Evolutionary conservation across 2,888 invertebrate species (phyloP).

Genomic region (Acronicta aceris): DNA sequence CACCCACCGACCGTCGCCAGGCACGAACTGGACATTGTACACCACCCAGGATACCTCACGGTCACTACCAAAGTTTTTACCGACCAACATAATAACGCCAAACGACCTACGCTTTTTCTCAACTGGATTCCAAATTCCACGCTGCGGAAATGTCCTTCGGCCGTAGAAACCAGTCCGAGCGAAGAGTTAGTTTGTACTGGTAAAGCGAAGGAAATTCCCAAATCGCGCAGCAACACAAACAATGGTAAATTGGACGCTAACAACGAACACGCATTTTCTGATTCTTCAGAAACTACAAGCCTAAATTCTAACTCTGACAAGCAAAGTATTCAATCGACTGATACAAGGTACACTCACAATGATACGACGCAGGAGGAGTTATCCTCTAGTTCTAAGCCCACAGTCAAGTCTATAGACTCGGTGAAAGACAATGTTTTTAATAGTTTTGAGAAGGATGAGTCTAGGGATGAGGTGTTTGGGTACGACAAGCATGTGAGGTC

Average conservation of each 20-base stretch:
- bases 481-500: slow-evolving; percentile 86
- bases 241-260: slow-evolving; percentile 73
- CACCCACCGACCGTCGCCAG: slow-evolving; percentile 96
- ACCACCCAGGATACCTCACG: slow-evolving; percentile 97
- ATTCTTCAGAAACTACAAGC: slow-evolving; percentile 88
- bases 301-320: slow-evolving; percentile 87
- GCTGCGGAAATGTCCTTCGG: slow-evolving; percentile 94
- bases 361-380: slow-evolving; percentile 82
- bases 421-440: slow-evolving; percentile 77
- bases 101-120: slow-evolving; percentile 94
- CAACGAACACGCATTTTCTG: slow-evolving; percentile 85
- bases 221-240: slow-evolving; percentile 61
- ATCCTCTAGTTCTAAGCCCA: slow-evolving; percentile 80
- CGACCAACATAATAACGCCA: slow-evolving; percentile 93
- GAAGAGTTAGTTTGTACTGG: slow-evolving; percentile 77
- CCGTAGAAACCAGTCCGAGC: slow-evolving; percentile 90
- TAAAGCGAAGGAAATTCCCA: slow-evolving; percentile 72
- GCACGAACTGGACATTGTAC: slow-evolving; percentile 94
- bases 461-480: slow-evolving; percentile 77
- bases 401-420: slow-evolving; percentile 78
- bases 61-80: slow-evolving; percentile 95
- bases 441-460: slow-evolving; percentile 80
- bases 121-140: slow-evolving; percentile 99
- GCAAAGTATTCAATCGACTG: slow-evolving; percentile 84
- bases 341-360: slow-evolving; percentile 79